phyloP scores from a whole-genome alignment of 2,113 vertebrate genomes.

The Mobula birostris region DNA sequence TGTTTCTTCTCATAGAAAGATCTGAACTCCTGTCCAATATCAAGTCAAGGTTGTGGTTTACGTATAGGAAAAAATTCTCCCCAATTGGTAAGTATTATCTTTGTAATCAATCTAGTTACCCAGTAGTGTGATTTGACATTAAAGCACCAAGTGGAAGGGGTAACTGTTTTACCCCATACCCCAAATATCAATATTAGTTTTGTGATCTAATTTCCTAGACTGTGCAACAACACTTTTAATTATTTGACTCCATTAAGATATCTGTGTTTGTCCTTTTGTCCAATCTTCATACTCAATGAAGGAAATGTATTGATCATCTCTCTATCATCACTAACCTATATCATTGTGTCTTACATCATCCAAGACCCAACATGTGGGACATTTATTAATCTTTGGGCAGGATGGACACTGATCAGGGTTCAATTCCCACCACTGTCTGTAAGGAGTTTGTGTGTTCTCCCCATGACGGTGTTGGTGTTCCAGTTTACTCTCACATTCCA shows the following conservation, averaged over 20 bases:
- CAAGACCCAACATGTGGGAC: not conserved
- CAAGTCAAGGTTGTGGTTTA: slow-evolving; percentile 37
- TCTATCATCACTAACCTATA: not conserved
- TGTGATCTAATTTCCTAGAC: not conserved
- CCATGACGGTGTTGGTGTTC: no score
- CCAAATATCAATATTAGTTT: not conserved
- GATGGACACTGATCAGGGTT: no score
- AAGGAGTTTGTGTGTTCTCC: no score
- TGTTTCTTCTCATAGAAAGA: slow-evolving; percentile 23
- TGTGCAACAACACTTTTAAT: not conserved
- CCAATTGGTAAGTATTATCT: slow-evolving; percentile 34
- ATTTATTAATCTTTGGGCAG: not conserved
- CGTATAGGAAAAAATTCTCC: slow-evolving; percentile 38
- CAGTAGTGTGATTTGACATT: not conserved
- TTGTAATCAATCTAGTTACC: not conserved
- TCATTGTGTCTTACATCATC: not conserved
- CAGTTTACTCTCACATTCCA: no score
- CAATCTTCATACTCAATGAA: not conserved
- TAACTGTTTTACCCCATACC: not conserved
- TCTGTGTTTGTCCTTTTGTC: not conserved
- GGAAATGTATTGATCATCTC: not conserved
- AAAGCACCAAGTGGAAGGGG: not conserved
- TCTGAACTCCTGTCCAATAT: slow-evolving; percentile 30
- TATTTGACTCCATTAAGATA: not conserved
- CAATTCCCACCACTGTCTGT: no score